Evolutionary conservation across 2,113 vertebrate genomes (phyloP).

Genomic region (Rhynchomys soricoides): DNA sequence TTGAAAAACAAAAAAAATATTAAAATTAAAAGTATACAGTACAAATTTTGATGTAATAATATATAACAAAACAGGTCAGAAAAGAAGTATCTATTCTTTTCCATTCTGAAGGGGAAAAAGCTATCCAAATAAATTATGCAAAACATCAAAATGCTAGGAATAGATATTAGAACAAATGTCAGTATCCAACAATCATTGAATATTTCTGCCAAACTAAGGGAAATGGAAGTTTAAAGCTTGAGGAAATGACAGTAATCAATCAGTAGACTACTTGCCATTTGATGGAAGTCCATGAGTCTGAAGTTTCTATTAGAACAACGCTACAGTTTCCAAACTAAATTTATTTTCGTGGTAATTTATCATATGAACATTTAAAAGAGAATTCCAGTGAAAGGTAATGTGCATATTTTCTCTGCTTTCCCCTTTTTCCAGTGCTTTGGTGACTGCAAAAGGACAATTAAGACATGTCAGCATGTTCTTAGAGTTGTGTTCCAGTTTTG

Average conservation of each 20-base stretch:
- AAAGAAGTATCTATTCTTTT: background rate
- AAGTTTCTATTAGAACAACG: background rate
- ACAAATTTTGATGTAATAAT: background rate
- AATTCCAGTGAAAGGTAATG: background rate
- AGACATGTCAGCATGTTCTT: background rate
- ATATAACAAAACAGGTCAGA: background rate
- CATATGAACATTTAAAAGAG: background rate
- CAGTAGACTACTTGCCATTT: background rate
- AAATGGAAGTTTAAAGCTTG: background rate
- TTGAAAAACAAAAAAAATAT: background rate
- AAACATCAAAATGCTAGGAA: background rate
- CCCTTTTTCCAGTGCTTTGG: background rate
- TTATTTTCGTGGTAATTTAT: background rate
- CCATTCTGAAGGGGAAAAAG: background rate
- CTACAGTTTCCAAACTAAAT: background rate
- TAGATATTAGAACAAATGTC: background rate
- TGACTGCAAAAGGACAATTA: background rate
- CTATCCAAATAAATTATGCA: conserved; percentile 17
- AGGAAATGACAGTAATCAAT: background rate
- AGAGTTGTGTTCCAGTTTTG: background rate
- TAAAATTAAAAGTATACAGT: background rate
- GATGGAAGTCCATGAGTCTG: background rate
- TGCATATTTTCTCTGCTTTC: background rate
- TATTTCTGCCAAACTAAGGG: background rate
- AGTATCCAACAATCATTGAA: background rate